Conservation (phyloP, 37 sponge, comb jelly and placozoan species). For the Haliclona indistincta region DNA sequence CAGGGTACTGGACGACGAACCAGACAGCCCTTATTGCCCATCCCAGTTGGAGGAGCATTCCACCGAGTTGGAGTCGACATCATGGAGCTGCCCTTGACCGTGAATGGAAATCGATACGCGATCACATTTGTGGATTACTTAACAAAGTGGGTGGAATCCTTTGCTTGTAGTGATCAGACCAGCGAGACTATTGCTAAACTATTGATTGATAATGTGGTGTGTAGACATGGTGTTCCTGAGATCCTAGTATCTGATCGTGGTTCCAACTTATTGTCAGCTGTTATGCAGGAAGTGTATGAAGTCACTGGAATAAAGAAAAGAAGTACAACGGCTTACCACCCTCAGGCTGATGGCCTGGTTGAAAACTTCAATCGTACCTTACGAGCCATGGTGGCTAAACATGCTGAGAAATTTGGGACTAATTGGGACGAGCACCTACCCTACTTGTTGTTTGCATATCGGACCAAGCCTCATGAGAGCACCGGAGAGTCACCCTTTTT, state of each 20-base stretch:
- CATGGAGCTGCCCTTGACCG: constrained; percentile 41
- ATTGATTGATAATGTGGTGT: constrained; percentile 3
- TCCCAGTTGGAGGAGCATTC: constrained; percentile 42
- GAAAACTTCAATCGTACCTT: constrained; percentile 1
- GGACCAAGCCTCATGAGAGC: constrained; percentile 11
- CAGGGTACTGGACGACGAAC: constrained; percentile 4
- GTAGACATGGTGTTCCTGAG: constrained; percentile 24
- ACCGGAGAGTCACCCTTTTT: constrained; percentile 21
- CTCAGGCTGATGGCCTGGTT: constrained; percentile 3
- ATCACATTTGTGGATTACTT: constrained; percentile 32
- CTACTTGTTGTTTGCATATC: constrained; percentile 16
- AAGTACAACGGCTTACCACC: constrained; percentile 16
- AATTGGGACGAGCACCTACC: constrained; percentile 15
- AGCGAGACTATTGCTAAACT: constrained; percentile 14
- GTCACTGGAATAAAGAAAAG: constrained; percentile 11
- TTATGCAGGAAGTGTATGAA: constrained; percentile 9
- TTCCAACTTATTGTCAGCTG: constrained; percentile 16
- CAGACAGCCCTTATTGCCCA: not conserved
- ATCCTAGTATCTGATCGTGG: constrained; percentile 12
- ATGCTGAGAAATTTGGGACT: not conserved
- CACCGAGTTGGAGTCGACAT: constrained; percentile 53
- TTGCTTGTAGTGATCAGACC: not conserved
- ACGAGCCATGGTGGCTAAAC: constrained; percentile 11
- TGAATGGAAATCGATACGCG: constrained; percentile 19
- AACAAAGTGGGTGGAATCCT: constrained; percentile 35